These are phyloP conservation scores for Quadroppia sp. DNA, from an alignment of 2,888 invertebrate species.

Conservation along the genomic window DNA sequence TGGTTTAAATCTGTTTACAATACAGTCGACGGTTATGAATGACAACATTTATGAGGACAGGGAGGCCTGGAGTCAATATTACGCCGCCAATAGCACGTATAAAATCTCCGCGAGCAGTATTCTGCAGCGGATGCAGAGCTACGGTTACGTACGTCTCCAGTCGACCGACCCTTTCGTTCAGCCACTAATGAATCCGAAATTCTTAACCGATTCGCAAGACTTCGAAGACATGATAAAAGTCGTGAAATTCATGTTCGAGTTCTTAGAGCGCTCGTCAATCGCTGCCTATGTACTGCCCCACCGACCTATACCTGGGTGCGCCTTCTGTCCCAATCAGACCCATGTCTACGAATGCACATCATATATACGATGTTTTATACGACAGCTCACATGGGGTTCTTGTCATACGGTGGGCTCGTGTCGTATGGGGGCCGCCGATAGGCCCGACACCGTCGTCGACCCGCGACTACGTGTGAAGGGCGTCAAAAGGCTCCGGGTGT, in stretches of 20 bases:
- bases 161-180: constrained; percentile 1
- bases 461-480: constrained; percentile 20
- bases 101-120: no score
- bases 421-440: constrained; percentile 39
- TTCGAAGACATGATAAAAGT: neutral
- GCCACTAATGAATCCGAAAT: constrained; percentile 28
- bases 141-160: neutral
- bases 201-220: constrained; percentile 6
- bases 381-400: constrained; percentile 29
- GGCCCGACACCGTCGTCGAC: constrained; percentile 36
- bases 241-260: no score
- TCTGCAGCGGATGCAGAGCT: constrained; percentile 24
- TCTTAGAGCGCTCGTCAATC: no score
- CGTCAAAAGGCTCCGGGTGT: no score
- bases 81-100: no score
- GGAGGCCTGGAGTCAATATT: no score
- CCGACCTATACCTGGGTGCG: constrained; percentile 38
- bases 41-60: no score
- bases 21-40: no score
- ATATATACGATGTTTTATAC: constrained; percentile 38
- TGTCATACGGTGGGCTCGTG: constrained; percentile 40
- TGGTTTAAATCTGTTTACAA: no score
- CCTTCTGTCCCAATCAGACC: neutral
- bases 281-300: constrained; percentile 18
- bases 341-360: constrained; percentile 26